Evolutionary conservation across 2,113 vertebrate genomes (phyloP), one percentile per base, ranked within the genome.

Genomic region (Cyprinodon variegatus): DNA sequence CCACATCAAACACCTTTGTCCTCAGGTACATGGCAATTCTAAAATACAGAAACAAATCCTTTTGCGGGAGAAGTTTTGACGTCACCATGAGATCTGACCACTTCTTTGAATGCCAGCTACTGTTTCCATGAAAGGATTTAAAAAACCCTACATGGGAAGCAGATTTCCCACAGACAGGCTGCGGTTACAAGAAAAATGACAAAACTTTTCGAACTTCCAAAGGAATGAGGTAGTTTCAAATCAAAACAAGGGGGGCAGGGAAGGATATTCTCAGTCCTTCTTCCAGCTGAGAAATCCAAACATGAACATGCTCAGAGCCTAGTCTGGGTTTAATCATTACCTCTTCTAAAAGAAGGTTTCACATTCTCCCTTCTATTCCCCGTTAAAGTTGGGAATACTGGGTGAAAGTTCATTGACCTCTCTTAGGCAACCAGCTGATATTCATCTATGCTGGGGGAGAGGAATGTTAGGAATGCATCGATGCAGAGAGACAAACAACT

Each of bases 381-480:
- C 72, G 61, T 76, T 66, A n/a, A 57, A 57, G 83, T 87, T 85
- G 89, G 94, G 93, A 93, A 83, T 93, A 95, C 93, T 93, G 93
- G 95, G 93, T 91, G 93, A 94, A 95, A 96, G 96, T 96, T 96
- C 95, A 94, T 85, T 94, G 95, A 96, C 95, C 96, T 95, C 94
- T 94, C 95, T 95, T 91, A 90, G 95, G 95, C 91, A 92, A 96
- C 97, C 96, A 97, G 96, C 96, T 96, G 96, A 97, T 98, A 96
- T 95, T 94, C 76, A 83, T 95, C 94, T 95, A 95, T 82, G 74
- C 79, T 89, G 94, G 94, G 95, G 93, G 93, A 93, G 92, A 94
- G 94, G 96, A 96, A 98, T 98, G 93, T 91, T 88, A 94, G 95
- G 97, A 99, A 99, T 98, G 97, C 94, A 94, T 94, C 96, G 95